phyloP scores from a whole-genome alignment of 2,113 vertebrate genomes.

The Hiodon alosoides region DNA sequence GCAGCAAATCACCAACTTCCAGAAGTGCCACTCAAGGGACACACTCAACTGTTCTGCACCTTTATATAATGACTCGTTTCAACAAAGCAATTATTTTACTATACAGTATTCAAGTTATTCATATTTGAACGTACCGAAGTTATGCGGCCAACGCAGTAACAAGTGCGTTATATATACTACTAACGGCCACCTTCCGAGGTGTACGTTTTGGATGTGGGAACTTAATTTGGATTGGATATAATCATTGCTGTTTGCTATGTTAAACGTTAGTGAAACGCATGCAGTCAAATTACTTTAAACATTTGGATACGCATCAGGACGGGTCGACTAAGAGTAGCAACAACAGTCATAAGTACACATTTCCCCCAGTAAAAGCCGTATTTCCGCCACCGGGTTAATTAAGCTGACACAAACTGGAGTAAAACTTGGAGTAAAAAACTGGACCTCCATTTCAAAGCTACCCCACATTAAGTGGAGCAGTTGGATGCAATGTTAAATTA shows the following conservation, averaged over 20 bases:
- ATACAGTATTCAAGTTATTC: neutral
- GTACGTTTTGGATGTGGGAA: conserved; percentile 13
- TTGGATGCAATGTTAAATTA: no score
- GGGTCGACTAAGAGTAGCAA: neutral
- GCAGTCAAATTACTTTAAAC: neutral
- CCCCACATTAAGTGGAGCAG: no score
- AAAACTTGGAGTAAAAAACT: no score
- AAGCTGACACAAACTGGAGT: no score
- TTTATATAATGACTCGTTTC: conserved; percentile 8
- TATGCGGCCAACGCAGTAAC: neutral
- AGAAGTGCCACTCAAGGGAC: conserved; percentile 27
- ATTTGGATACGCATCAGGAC: neutral
- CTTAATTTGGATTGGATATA: neutral
- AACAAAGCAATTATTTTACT: neutral
- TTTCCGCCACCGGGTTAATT: no score
- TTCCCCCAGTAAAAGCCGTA: no score
- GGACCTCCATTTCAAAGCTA: no score
- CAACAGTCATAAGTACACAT: no score
- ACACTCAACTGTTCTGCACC: neutral
- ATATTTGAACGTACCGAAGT: neutral
- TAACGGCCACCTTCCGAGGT: conserved; percentile 10
- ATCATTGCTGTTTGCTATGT: neutral
- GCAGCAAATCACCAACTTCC: conserved; percentile 31
- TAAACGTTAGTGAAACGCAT: neutral
- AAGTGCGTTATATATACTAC: neutral